Percentiles rank a stretch among this genome's conserved stretches.
Conservation (phyloP, 2,888 invertebrate genomes). For the Rhagium mordax region DNA sequence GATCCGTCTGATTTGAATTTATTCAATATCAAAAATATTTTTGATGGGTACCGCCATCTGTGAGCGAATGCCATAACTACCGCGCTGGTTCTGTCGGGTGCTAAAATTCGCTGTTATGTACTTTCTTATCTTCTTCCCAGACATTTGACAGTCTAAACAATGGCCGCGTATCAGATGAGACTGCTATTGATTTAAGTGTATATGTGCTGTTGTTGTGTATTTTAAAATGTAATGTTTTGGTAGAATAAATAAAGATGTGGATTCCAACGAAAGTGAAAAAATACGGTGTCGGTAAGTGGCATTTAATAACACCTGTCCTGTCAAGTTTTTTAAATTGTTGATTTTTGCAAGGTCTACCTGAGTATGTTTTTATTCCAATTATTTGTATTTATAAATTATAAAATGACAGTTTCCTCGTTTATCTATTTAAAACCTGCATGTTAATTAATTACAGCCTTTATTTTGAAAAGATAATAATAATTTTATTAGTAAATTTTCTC, state of each 20-base stretch:
- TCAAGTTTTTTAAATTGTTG: conserved; percentile 30
- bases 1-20: too few species aligned
- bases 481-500: conserved; percentile 1
- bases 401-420: conserved; percentile 17
- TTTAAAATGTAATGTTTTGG: conserved; percentile 52
- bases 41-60: conserved; percentile 21
- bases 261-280: conserved; percentile 81
- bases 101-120: conserved; percentile 10
- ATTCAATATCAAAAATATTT: too few species aligned
- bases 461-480: neutral
- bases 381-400: conserved; percentile 36
- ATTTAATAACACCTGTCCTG: conserved; percentile 27
- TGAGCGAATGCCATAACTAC: neutral
- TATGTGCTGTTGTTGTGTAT: conserved; percentile 55
- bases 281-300: conserved; percentile 81
- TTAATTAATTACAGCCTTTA: neutral
- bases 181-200: conserved; percentile 65
- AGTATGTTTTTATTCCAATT: conserved; percentile 36
- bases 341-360: conserved; percentile 39
- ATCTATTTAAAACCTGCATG: neutral
- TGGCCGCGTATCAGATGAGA: conserved; percentile 64
- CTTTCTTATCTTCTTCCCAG: conserved; percentile 27
- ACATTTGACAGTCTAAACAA: conserved; percentile 60
- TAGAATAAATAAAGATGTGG: conserved; percentile 74
- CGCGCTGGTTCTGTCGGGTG: neutral